These are phyloP conservation scores for Scaeva pyrastri DNA, from an alignment of 2,888 invertebrate species.

Conservation along the genomic window DNA sequence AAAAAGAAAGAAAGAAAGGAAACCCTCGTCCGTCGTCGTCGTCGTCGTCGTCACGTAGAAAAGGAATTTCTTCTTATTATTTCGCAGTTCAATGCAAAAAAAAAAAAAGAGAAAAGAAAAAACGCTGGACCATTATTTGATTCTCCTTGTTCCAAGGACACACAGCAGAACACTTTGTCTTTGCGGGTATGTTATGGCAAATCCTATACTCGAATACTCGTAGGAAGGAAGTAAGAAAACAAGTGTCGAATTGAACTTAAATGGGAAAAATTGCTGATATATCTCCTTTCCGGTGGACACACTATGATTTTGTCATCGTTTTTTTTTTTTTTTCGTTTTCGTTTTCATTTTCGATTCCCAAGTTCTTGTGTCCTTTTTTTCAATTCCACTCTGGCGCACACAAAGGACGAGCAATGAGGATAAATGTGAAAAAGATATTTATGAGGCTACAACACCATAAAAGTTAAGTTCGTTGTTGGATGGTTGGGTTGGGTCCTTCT, in stretches of 20 bases:
- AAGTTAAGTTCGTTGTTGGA: constrained; percentile 17
- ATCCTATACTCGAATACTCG: background rate
- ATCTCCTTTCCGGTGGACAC: constrained; percentile 6
- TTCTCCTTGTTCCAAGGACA: constrained; percentile 3
- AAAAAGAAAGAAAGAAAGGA: constrained; percentile 13
- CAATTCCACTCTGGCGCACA: constrained; percentile 3
- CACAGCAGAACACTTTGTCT: constrained; percentile 26
- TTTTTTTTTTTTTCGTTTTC: background rate
- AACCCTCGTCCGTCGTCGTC: constrained; percentile 29
- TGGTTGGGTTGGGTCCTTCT: too few relatives aligned
- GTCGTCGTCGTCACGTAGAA: constrained; percentile 70
- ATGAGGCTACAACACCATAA: constrained; percentile 36
- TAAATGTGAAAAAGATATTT: constrained; percentile 49
- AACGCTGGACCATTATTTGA: background rate
- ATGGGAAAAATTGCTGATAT: constrained; percentile 43
- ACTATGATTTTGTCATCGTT: background rate
- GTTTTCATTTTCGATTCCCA: too few relatives aligned
- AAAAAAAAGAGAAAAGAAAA: constrained; percentile 5
- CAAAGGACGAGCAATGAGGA: constrained; percentile 25
- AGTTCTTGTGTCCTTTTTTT: constrained; percentile 5
- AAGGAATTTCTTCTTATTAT: constrained; percentile 74
- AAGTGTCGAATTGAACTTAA: constrained; percentile 56
- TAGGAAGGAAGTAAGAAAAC: constrained; percentile 39
- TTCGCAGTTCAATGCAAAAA: constrained; percentile 63
- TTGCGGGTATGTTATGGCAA: constrained; percentile 9